Conservation (phyloP, 2,797 vertebrate genomes). For the Antrozous pallidus region DNA sequence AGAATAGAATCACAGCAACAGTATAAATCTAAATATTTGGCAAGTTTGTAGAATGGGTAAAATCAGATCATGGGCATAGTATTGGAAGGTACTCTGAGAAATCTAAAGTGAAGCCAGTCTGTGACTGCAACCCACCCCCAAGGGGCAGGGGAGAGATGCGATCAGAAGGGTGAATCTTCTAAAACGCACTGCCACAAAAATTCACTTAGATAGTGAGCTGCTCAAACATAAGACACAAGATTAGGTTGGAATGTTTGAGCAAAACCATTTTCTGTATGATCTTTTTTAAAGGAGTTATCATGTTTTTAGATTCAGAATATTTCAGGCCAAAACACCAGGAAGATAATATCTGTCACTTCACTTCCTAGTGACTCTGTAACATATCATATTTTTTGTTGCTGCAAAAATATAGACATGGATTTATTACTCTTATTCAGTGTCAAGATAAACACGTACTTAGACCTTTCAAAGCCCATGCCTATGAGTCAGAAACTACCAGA, state of each 20-base stretch:
- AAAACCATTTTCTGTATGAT: background rate
- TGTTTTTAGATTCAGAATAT: background rate
- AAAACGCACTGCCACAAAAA: background rate
- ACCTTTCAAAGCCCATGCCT: background rate
- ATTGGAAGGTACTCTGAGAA: background rate
- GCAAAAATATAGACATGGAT: background rate
- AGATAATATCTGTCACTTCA: background rate
- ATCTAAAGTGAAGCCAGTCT: background rate
- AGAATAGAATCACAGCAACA: background rate
- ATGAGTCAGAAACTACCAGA: background rate
- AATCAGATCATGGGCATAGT: too few relatives aligned
- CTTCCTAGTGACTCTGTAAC: background rate
- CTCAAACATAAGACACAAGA: constrained; percentile 6
- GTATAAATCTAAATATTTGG: background rate
- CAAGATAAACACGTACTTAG: background rate
- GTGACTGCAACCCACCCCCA: background rate
- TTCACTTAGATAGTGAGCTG: background rate
- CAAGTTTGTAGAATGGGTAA: background rate
- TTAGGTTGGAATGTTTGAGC: background rate
- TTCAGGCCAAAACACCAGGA: background rate
- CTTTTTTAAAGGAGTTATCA: background rate
- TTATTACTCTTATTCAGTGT: background rate
- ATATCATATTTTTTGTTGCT: background rate
- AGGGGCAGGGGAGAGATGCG: fast-evolving
- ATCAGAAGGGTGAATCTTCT: background rate